Conservation (phyloP, 2,113 vertebrate species). For the Cebidichthys violaceus region DNA sequence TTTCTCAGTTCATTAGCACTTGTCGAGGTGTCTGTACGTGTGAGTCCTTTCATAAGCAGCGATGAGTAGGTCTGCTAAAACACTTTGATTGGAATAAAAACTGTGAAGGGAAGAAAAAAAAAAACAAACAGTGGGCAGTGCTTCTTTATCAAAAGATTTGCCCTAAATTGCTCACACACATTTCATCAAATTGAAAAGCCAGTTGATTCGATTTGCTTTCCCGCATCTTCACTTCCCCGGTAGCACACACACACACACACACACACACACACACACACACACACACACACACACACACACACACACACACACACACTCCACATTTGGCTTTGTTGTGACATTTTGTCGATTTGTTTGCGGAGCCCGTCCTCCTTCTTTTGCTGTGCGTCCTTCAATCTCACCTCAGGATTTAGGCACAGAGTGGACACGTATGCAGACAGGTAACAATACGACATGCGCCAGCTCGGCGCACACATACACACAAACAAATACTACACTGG, state of each 20-base stretch:
- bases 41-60: slow-evolving; percentile 34
- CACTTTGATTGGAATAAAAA: slow-evolving; percentile 43
- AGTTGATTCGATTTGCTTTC: slow-evolving; percentile 48
- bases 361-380: slow-evolving; percentile 45
- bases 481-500: slow-evolving; percentile 2
- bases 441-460: background rate
- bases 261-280: too few relatives aligned
- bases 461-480: background rate
- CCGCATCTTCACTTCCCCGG: slow-evolving; percentile 32
- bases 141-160: slow-evolving; percentile 41
- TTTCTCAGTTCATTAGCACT: slow-evolving; percentile 66
- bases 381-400: slow-evolving; percentile 49
- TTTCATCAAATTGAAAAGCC: slow-evolving; percentile 49
- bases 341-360: slow-evolving; percentile 62
- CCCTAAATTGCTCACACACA: slow-evolving; percentile 40
- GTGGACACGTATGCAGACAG: slow-evolving; percentile 10
- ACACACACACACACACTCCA: background rate
- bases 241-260: background rate
- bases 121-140: background rate
- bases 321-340: slow-evolving; percentile 47
- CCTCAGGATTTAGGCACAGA: slow-evolving; percentile 39
- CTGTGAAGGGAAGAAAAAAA: background rate
- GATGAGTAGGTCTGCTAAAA: background rate
- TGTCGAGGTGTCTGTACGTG: slow-evolving; percentile 24
- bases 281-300: too few relatives aligned